These are phyloP conservation scores for Monopis laevigella DNA, from an alignment of 2,888 invertebrate species.

Conservation along the genomic window DNA sequence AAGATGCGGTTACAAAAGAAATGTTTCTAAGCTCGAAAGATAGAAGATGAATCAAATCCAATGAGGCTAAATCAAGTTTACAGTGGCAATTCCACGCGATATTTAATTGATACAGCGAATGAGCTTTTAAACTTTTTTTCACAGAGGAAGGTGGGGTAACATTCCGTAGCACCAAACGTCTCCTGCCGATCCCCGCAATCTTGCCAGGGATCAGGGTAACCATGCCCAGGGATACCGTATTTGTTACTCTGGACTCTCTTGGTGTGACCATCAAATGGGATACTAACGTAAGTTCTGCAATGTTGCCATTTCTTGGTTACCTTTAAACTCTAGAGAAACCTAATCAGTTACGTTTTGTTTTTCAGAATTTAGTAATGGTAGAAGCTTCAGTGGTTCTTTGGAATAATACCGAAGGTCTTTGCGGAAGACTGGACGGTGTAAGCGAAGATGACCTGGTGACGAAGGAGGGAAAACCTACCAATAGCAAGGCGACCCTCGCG, in stretches of 20 bases:
- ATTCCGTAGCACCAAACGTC: slow-evolving; percentile 59
- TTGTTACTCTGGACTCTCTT: slow-evolving; percentile 72
- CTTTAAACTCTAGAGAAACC: background rate
- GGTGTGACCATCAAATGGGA: slow-evolving; percentile 84
- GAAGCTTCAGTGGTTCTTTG: slow-evolving; percentile 75
- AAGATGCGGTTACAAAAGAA: too few species aligned
- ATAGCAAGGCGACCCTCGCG: slow-evolving; percentile 57
- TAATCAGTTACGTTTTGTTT: slow-evolving; percentile 15
- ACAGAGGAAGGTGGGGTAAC: slow-evolving; percentile 66
- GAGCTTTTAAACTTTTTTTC: too few species aligned
- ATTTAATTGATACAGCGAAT: too few species aligned
- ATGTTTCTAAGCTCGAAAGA: too few species aligned
- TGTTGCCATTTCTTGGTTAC: background rate
- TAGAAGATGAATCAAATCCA: too few species aligned
- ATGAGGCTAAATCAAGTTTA: too few species aligned
- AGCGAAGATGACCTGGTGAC: slow-evolving; percentile 73
- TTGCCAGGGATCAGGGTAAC: slow-evolving; percentile 78
- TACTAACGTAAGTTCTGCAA: slow-evolving; percentile 56
- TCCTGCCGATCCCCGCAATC: slow-evolving; percentile 76
- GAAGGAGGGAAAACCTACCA: slow-evolving; percentile 63
- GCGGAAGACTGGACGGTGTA: slow-evolving; percentile 80
- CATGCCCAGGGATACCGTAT: slow-evolving; percentile 74
- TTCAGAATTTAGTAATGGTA: slow-evolving; percentile 71
- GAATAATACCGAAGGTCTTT: slow-evolving; percentile 84
- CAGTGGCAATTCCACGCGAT: too few species aligned